Evolutionary conservation across 2,888 invertebrate genomes (phyloP).

Genomic region (Elegia similella): DNA sequence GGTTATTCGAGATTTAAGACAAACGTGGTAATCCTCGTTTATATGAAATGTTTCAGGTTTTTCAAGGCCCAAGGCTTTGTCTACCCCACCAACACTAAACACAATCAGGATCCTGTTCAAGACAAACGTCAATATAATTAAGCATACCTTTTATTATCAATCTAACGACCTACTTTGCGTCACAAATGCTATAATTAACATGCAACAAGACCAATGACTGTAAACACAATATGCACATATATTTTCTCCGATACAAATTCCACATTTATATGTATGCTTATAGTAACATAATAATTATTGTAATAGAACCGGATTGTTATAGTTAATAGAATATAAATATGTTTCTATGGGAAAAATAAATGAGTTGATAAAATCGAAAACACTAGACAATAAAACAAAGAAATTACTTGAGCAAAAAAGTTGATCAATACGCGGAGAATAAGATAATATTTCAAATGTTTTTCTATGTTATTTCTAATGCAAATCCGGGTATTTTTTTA

Average conservation of each 20-base stretch:
- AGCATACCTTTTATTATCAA: slow-evolving; percentile 5
- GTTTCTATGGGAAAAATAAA: neutral
- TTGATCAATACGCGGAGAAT: neutral
- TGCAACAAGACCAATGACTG: neutral
- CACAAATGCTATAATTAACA: neutral
- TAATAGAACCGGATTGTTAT: slow-evolving; percentile 18
- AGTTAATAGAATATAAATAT: neutral
- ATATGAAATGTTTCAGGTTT: no score
- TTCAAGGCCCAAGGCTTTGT: no score
- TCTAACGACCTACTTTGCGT: slow-evolving; percentile 10
- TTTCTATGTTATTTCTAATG: neutral
- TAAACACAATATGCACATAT: neutral
- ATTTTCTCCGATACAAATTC: neutral
- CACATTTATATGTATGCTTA: slow-evolving; percentile 13
- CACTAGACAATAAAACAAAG: neutral
- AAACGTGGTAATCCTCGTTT: no score
- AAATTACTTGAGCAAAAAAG: neutral
- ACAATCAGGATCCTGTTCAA: slow-evolving; percentile 3
- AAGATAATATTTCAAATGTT: neutral
- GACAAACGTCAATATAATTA: neutral
- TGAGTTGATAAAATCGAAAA: neutral
- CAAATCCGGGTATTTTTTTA: neutral
- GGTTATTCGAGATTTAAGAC: no score
- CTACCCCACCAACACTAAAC: no score
- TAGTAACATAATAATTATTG: slow-evolving; percentile 15